Conservation (phyloP, 2,888 invertebrate genomes). For the Dione juno region DNA sequence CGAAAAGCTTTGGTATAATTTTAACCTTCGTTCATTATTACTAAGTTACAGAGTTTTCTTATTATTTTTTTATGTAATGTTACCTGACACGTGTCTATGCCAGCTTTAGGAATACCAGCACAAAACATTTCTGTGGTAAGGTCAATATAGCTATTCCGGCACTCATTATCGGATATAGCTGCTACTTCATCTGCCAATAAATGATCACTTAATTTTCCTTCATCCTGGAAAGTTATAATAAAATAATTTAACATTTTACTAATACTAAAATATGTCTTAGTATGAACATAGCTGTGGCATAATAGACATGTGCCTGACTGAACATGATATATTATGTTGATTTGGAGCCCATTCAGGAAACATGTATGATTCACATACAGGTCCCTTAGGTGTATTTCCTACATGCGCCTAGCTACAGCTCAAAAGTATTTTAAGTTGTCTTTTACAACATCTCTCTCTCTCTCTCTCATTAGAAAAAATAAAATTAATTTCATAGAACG, state of each 20-base stretch:
- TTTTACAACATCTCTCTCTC: no score
- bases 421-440: no score
- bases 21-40: no score
- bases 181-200: slow-evolving; percentile 61
- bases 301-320: no score
- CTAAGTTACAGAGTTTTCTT: background rate
- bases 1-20: no score
- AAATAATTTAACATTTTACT: background rate
- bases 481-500: no score
- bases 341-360: no score
- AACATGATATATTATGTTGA: no score
- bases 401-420: no score
- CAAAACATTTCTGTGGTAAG: slow-evolving; percentile 70
- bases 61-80: background rate
- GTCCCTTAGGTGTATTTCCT: no score
- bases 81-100: slow-evolving; percentile 76
- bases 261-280: no score
- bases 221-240: slow-evolving; percentile 54
- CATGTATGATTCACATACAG: no score
- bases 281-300: background rate
- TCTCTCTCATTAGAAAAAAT: background rate
- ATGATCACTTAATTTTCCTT: slow-evolving; percentile 53
- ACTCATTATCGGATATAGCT: slow-evolving; percentile 52
- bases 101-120: slow-evolving; percentile 66
- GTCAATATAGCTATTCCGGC: slow-evolving; percentile 50